Evolutionary conservation across 2,888 invertebrate species (phyloP), one percentile per base, ranked within the genome.

Genomic region (Pseudococcus viburni): DNA sequence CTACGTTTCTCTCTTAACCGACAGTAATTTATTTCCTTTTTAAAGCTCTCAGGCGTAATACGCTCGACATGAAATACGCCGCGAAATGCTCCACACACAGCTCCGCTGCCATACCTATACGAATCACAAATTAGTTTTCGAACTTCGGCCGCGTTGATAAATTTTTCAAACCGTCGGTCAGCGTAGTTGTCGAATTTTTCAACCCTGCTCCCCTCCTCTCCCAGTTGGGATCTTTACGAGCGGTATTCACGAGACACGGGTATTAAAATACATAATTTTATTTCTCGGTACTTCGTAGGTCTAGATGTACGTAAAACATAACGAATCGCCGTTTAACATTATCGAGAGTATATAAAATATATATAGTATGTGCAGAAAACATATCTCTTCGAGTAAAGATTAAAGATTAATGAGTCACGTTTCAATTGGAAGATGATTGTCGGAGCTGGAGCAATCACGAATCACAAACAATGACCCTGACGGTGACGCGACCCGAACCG

Each of bases 361-460:
- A 73, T 68, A 68, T 22, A 39, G 42, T 33, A 77, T 77, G 39
- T 77, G 77, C 77, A 77, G 77, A 77, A 77, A 77, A 77, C 77
- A 39, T 77, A 83, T 83, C 26, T 83, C 46, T 46, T 46, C 26
- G 33, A 48, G 59, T 33, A 85, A 51, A 51, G 85, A 85, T 85
- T 85, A 85, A 85, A 85, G 85, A 85, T 85, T 85, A 85, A 85
- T 85, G 85, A 85, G 85, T 85, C 85, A 85, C 85, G 85, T 59
- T 85, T 85, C 85, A 85, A 85, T 85, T 85, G 85, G 85, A 85
- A 42, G 59, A 64, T 59, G 59, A 85, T 85, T 55, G 85, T 55
- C 85, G 85, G 39, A 85, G 85, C 59, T 64, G 55, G 59, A 85
- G 55, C 85, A 85, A 85, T 85, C 85, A 85, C 85, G 85, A 85